phyloP scores from a whole-genome alignment of 2,113 vertebrate genomes.

The Catharus fuscescens region DNA sequence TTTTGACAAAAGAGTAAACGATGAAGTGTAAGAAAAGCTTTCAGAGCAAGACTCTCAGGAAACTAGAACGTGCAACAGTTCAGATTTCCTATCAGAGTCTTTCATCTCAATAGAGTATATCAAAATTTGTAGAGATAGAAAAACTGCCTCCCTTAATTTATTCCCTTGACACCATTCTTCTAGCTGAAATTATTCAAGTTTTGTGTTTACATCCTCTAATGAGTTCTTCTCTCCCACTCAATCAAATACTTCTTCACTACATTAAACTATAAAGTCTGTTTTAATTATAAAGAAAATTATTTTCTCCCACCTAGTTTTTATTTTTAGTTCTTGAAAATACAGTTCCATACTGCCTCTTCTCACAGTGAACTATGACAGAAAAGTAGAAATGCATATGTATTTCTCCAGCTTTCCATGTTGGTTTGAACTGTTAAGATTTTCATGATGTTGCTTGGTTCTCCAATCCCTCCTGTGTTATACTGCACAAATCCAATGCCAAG shows the following conservation, averaged over 20 bases:
- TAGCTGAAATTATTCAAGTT: conserved; percentile 6
- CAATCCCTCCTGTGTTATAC: neutral
- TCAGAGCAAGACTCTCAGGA: neutral
- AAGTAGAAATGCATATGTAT: neutral
- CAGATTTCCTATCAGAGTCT: neutral
- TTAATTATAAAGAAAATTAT: conserved; percentile 24
- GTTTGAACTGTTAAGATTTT: neutral
- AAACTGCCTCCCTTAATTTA: conserved; percentile 50
- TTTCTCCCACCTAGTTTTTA: neutral
- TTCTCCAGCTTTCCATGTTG: neutral
- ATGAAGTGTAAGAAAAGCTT: neutral
- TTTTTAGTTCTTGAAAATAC: neutral
- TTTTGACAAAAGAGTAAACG: neutral
- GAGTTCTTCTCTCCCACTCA: conserved; percentile 14
- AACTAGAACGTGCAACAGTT: neutral
- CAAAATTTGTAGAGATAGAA: conserved; percentile 1
- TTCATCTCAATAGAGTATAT: conserved; percentile 26
- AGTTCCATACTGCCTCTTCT: neutral
- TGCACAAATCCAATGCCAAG: neutral
- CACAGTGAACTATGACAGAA: neutral
- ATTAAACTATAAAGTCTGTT: conserved; percentile 26
- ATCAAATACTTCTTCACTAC: neutral
- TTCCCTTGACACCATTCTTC: neutral
- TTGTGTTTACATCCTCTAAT: conserved; percentile 38
- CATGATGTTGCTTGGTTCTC: neutral